These are phyloP conservation scores for Hemichromis elongatus DNA, from an alignment of 2,113 vertebrate genomes.

Conservation along the genomic window DNA sequence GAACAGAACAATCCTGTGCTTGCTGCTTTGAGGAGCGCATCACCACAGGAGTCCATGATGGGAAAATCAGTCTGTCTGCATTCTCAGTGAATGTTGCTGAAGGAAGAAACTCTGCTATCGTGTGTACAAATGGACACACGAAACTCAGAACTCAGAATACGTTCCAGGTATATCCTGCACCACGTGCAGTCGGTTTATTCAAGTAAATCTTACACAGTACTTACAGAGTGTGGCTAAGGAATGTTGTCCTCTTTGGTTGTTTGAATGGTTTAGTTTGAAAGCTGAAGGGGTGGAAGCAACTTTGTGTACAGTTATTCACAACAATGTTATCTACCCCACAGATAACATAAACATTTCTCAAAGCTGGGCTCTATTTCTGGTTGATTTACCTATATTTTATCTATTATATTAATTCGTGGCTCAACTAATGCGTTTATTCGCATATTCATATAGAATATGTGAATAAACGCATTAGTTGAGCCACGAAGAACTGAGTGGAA, in stretches of 20 bases:
- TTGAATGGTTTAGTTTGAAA: background rate
- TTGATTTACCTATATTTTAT: background rate
- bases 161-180: background rate
- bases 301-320: background rate
- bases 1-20: constrained; percentile 1
- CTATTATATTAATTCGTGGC: background rate
- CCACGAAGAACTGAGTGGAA: background rate
- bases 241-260: background rate
- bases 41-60: constrained; percentile 60
- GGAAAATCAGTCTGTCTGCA: constrained; percentile 42
- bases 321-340: background rate
- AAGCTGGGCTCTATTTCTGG: background rate
- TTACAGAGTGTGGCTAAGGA: background rate
- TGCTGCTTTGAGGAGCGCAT: constrained; percentile 28
- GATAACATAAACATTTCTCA: background rate
- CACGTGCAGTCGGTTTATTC: background rate
- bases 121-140: background rate
- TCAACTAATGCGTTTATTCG: too few relatives aligned
- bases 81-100: constrained; percentile 29
- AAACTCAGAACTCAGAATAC: background rate
- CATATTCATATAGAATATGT: too few relatives aligned
- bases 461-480: background rate
- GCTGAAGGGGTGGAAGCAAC: background rate
- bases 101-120: background rate
- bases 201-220: background rate